phyloP scores from a whole-genome alignment of 2,797 vertebrate genomes.

The Gobio occitaniae region DNA sequence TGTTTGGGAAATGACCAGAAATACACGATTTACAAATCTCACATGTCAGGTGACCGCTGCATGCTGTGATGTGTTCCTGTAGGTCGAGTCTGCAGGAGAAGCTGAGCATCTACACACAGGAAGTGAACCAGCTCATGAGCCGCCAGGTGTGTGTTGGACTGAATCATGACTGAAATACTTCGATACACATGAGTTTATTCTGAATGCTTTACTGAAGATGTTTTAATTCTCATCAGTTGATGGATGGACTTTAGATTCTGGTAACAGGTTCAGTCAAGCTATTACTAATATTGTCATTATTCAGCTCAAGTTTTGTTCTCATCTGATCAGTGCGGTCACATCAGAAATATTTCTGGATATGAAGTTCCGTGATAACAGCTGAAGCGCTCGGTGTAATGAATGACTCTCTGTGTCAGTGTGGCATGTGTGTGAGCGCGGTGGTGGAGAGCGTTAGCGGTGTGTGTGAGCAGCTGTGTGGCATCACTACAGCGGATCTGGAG shows the following conservation, averaged over 20 bases:
- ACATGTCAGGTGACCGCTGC: not conserved
- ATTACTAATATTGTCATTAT: not conserved
- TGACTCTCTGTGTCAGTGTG: conserved; percentile 59
- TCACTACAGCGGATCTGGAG: conserved; percentile 71
- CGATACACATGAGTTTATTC: not conserved
- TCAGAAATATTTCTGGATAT: not conserved
- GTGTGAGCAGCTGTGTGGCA: conserved; percentile 71
- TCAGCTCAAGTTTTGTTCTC: not conserved
- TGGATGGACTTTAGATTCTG: not conserved
- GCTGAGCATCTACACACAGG: conserved; percentile 68
- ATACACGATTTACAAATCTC: not conserved
- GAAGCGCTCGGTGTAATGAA: not conserved
- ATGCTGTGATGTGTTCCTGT: not conserved
- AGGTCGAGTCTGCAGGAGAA: conserved; percentile 69
- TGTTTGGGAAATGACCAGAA: not conserved
- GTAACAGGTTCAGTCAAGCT: not conserved
- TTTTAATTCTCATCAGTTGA: not conserved
- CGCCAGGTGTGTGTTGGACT: conserved; percentile 65
- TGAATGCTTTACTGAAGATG: not conserved
- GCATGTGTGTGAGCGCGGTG: conserved; percentile 56
- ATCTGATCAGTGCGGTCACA: too few species aligned
- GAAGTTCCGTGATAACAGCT: not conserved
- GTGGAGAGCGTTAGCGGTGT: conserved; percentile 66
- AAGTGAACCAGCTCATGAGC: conserved; percentile 62
- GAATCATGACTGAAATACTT: not conserved